These are phyloP conservation scores for Eremophila alpestris DNA, from an alignment of 2,797 vertebrate genomes.

Conservation along the genomic window DNA sequence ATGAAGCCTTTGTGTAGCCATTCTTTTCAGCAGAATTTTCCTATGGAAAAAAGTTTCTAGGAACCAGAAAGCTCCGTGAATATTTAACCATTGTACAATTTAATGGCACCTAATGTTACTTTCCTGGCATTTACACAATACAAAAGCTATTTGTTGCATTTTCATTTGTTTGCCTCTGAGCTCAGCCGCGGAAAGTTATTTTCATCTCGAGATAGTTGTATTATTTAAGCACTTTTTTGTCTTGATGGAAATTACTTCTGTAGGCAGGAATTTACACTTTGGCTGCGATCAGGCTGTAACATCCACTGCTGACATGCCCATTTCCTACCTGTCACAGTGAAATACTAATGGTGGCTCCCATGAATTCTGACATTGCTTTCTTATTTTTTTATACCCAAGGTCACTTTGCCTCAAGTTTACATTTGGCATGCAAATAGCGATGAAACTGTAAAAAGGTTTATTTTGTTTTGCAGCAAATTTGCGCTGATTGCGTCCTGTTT, in stretches of 20 bases:
- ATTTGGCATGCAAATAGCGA: conserved; percentile 73
- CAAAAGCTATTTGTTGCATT: conserved; percentile 1
- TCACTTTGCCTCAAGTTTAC: conserved; percentile 73
- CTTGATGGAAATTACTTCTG: conserved; percentile 74
- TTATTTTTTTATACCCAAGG: conserved; percentile 77
- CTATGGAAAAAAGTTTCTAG: not conserved
- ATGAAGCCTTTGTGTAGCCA: not conserved
- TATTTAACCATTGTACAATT: not conserved
- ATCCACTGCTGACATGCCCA: conserved; percentile 87
- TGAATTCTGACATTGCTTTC: conserved; percentile 73
- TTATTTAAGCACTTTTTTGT: conserved; percentile 68
- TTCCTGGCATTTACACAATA: not conserved
- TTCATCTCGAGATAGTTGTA: conserved; percentile 48
- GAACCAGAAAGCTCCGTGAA: not conserved
- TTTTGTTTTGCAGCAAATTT: conserved; percentile 3
- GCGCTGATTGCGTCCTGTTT: conserved; percentile 31
- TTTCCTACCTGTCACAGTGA: conserved; percentile 90
- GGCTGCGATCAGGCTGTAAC: conserved; percentile 67
- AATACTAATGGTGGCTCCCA: conserved; percentile 74
- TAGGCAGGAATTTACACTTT: conserved; percentile 70
- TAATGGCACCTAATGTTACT: not conserved
- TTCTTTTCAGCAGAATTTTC: not conserved
- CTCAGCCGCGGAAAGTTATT: conserved; percentile 32
- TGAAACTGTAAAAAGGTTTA: conserved; percentile 14
- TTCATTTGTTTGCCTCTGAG: conserved; percentile 49